phyloP scores from a whole-genome alignment of 2,113 vertebrate species.

The Ictalurus punctatus region DNA sequence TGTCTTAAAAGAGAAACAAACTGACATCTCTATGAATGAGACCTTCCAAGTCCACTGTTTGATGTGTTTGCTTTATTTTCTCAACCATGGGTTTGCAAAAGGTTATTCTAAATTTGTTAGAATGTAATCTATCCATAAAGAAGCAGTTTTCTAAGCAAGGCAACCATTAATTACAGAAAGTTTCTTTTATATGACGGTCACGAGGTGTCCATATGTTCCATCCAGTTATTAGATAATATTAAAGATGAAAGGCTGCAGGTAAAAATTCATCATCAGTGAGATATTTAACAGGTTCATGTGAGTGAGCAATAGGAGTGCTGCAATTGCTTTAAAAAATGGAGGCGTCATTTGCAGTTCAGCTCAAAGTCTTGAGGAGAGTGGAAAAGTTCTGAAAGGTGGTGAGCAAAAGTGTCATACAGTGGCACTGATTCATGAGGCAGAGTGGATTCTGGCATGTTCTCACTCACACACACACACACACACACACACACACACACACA shows the following conservation, averaged over 20 bases:
- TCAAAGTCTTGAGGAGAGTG: slow-evolving; percentile 13
- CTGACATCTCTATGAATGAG: not conserved
- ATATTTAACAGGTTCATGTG: slow-evolving; percentile 14
- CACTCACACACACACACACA: not conserved
- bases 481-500: not conserved
- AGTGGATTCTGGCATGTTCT: slow-evolving; percentile 13
- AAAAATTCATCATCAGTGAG: slow-evolving; percentile 8
- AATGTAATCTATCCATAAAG: not conserved
- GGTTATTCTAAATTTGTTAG: not conserved
- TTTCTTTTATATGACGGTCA: not conserved
- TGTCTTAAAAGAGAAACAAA: not conserved
- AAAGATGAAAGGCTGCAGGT: not conserved
- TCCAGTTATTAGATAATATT: not conserved
- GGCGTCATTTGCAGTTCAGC: slow-evolving; percentile 23
- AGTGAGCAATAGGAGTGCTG: not conserved
- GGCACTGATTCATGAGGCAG: not conserved
- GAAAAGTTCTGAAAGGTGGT: slow-evolving; percentile 38
- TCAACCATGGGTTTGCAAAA: not conserved
- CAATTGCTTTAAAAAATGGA: not conserved
- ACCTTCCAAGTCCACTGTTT: not conserved
- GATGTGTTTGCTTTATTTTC: not conserved
- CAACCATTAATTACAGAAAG: not conserved
- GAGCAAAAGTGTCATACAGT: slow-evolving; percentile 25
- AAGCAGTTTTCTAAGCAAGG: not conserved
- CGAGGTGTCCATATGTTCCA: not conserved